phyloP scores from a whole-genome alignment of 2,113 vertebrate genomes.

The Leucoraja erinaceus region DNA sequence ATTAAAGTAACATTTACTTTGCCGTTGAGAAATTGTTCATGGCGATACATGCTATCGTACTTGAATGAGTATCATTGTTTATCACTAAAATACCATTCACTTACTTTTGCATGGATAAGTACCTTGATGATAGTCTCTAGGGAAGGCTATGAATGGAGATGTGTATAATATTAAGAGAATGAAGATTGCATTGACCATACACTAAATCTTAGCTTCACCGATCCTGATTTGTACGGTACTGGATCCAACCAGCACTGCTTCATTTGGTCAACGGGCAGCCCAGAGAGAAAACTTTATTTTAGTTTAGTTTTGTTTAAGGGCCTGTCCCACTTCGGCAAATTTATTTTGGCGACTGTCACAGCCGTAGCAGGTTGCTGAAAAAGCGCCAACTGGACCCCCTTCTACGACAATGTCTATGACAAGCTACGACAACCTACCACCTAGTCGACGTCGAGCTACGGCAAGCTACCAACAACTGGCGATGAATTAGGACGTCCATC shows the following conservation, averaged over 20 bases:
- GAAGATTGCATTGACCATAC: background rate
- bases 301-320: too few relatives aligned
- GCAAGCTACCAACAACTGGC: too few relatives aligned
- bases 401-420: too few relatives aligned
- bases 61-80: background rate
- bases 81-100: background rate
- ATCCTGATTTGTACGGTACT: background rate
- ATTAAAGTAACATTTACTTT: slow-evolving; percentile 16
- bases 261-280: background rate
- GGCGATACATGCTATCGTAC: background rate
- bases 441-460: too few relatives aligned
- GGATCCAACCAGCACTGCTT: background rate
- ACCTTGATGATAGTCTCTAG: background rate
- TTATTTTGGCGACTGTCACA: too few relatives aligned
- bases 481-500: too few relatives aligned
- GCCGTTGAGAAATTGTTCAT: slow-evolving; percentile 4
- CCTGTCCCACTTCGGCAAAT: too few relatives aligned
- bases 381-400: too few relatives aligned
- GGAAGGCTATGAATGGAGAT: background rate
- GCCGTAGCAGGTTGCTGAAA: too few relatives aligned
- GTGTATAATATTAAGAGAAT: background rate
- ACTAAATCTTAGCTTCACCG: background rate
- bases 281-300: background rate
- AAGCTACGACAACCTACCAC: too few relatives aligned
- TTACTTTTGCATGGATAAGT: background rate